A percentile compares a stretch with the other conserved stretches of the same genome.
Evolutionary conservation across 2,113 vertebrate species (phyloP).

Genomic region (Daubentonia madagascariensis): DNA sequence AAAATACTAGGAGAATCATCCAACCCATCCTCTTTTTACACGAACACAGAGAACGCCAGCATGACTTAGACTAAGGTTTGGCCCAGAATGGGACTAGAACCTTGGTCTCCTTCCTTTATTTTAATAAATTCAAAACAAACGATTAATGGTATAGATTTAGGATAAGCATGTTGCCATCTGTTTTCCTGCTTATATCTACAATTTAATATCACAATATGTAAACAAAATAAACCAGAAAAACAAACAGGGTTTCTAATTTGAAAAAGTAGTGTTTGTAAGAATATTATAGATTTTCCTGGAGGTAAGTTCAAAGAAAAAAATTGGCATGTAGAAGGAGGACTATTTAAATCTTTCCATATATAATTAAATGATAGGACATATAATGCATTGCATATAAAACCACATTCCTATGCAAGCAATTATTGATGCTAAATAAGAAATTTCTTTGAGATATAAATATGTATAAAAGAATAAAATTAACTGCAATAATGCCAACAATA

Average conservation of each 20-base stretch:
- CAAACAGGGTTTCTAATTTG: not conserved
- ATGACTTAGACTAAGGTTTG: too few relatives aligned
- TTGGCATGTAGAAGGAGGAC: not conserved
- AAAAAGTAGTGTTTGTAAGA: not conserved
- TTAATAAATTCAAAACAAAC: not conserved
- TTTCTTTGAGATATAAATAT: not conserved
- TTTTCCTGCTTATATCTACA: too few relatives aligned
- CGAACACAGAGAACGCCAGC: not conserved
- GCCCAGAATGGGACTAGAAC: not conserved
- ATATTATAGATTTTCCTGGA: not conserved
- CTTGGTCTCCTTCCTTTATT: not conserved
- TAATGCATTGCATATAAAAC: not conserved
- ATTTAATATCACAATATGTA: not conserved
- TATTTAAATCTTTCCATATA: not conserved
- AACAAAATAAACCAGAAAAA: not conserved
- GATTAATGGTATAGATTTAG: not conserved
- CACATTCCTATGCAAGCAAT: not conserved
- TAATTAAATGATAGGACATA: not conserved
- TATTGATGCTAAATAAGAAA: not conserved
- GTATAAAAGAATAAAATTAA: not conserved
- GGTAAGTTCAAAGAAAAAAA: not conserved
- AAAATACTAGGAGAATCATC: not conserved
- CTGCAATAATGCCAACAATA: not conserved
- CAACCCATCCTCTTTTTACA: not conserved
- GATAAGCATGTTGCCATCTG: not conserved